Percentiles rank a stretch among this genome's conserved stretches.
Evolutionary conservation across 2,797 vertebrate genomes (phyloP).

Genomic region (Lacerta viridis): DNA sequence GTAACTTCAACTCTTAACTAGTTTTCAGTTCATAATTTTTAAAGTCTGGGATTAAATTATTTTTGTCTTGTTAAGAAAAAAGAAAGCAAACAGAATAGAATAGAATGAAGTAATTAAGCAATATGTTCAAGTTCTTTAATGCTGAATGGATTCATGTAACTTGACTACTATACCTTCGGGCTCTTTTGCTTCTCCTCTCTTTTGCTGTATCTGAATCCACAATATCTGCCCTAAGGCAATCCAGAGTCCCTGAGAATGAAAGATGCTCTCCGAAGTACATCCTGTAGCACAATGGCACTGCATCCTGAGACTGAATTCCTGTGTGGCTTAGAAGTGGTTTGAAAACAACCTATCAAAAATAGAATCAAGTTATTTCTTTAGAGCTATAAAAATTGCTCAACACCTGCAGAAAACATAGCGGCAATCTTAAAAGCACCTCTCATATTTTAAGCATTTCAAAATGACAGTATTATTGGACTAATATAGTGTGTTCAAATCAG

Average conservation of each 20-base stretch:
- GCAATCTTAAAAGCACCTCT: not conserved
- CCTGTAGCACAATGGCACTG: conserved; percentile 93
- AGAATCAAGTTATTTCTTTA: conserved; percentile 29
- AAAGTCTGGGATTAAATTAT: not conserved
- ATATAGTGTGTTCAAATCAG: not conserved
- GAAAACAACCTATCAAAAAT: conserved; percentile 91
- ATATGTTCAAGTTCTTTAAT: not conserved
- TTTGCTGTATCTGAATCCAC: conserved; percentile 99
- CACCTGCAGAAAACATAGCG: not conserved
- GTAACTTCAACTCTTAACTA: not conserved
- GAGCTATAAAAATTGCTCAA: not conserved
- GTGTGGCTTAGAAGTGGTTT: conserved; percentile 94
- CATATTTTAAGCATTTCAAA: not conserved
- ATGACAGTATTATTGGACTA: not conserved
- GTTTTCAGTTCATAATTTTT: conserved; percentile 10
- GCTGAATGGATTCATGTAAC: rapidly evolving
- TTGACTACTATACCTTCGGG: conserved; percentile 85
- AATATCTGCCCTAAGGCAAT: conserved; percentile 96
- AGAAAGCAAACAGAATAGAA: not conserved
- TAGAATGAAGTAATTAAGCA: not conserved
- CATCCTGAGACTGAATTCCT: conserved; percentile 95
- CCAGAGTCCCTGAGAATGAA: conserved; percentile 96
- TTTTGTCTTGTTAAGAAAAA: not conserved
- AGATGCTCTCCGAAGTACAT: conserved; percentile 99
- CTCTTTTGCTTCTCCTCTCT: conserved; percentile 92